These are phyloP conservation scores for Diglossa cyanea DNA, from an alignment of 2,797 vertebrate species.

Conservation along the genomic window DNA sequence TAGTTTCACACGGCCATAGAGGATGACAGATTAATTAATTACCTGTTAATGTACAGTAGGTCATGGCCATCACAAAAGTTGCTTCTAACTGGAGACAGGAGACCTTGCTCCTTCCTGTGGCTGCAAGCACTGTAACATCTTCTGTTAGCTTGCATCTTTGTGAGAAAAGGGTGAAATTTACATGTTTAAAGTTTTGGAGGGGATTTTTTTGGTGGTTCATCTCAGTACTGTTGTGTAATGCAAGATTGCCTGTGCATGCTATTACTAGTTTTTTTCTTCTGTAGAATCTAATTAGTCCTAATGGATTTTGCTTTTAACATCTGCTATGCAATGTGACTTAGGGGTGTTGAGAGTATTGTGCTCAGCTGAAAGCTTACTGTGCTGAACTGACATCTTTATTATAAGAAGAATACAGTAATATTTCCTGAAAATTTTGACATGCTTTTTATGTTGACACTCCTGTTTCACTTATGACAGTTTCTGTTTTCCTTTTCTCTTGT, in stretches of 20 bases:
- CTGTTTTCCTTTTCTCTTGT: background rate
- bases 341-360: background rate
- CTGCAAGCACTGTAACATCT: background rate
- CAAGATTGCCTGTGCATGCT: background rate
- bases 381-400: background rate
- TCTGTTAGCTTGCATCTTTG: background rate
- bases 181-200: background rate
- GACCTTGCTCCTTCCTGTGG: background rate
- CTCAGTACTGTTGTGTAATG: background rate
- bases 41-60: background rate
- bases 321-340: constrained; percentile 30
- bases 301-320: constrained; percentile 58
- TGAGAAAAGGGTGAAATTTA: background rate
- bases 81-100: background rate
- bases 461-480: background rate
- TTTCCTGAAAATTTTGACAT: background rate
- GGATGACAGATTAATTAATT: background rate
- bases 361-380: constrained; percentile 23
- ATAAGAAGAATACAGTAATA: background rate
- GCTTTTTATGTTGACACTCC: background rate
- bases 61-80: background rate
- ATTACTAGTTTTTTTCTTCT: background rate
- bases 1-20: background rate
- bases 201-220: background rate
- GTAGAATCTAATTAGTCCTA: constrained; percentile 54